phyloP scores from a whole-genome alignment of 2,113 vertebrate genomes.

The Cavia porcellus region DNA sequence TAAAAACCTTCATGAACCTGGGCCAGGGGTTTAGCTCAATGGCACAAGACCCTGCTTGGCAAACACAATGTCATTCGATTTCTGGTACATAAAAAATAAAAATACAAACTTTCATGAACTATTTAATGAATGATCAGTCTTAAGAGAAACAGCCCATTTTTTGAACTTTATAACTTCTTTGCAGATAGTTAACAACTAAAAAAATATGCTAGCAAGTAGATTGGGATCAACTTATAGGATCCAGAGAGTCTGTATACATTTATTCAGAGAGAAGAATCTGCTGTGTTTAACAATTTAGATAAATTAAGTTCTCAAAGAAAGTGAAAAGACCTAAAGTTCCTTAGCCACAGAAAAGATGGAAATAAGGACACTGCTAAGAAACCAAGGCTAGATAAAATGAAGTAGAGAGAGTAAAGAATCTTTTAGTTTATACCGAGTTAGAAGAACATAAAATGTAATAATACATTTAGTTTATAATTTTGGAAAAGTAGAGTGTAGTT shows the following conservation, averaged over 20 bases:
- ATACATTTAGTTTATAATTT: neutral
- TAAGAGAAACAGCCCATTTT: neutral
- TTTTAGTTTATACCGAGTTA: neutral
- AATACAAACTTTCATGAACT: neutral
- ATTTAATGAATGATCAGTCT: neutral
- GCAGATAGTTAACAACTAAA: conserved; percentile 32
- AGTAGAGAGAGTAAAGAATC: neutral
- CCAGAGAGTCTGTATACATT: neutral
- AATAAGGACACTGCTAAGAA: neutral
- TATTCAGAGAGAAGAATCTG: conserved; percentile 31
- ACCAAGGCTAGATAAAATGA: neutral
- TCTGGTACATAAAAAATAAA: no score
- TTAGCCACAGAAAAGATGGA: neutral
- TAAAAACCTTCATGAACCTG: neutral
- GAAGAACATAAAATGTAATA: neutral
- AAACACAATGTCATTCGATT: no score
- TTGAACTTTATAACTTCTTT: neutral
- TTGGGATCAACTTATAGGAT: conserved; percentile 37
- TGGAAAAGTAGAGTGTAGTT: neutral
- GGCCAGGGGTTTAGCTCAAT: no score
- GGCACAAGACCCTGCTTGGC: no score
- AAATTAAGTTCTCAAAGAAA: conserved; percentile 28
- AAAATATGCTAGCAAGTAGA: conserved; percentile 48
- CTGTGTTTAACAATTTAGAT: conserved; percentile 27
- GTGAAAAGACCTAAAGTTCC: neutral